phyloP scores from a whole-genome alignment of 2,888 invertebrate species.

The Patella ulyssiponensis region DNA sequence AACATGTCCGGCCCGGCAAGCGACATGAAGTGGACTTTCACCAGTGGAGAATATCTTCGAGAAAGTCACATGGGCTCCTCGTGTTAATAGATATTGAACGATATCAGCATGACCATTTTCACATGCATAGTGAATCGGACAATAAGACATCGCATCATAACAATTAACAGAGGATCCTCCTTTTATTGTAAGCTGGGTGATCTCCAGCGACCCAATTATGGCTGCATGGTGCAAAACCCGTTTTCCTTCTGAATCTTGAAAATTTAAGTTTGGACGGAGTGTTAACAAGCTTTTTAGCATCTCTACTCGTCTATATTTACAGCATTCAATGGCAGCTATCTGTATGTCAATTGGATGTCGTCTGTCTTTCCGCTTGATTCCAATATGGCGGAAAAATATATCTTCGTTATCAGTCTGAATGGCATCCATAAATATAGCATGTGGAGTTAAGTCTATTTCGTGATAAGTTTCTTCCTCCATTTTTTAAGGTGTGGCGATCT shows the following conservation, averaged over 20 bases:
- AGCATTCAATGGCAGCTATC: neutral
- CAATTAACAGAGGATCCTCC: slow-evolving; percentile 38
- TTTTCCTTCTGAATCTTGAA: neutral
- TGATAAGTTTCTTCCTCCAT: neutral
- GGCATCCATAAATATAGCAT: neutral
- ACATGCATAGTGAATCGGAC: slow-evolving; percentile 42
- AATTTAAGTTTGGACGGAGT: neutral
- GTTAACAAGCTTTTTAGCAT: neutral
- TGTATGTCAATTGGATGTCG: neutral
- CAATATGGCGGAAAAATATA: neutral
- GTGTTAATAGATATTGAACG: slow-evolving; percentile 32
- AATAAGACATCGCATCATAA: slow-evolving; percentile 40
- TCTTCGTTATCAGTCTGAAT: neutral
- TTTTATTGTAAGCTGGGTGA: slow-evolving; percentile 38
- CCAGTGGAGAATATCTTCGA: slow-evolving; percentile 20
- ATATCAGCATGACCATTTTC: slow-evolving; percentile 42
- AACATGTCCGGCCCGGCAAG: slow-evolving; percentile 40
- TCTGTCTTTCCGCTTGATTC: neutral
- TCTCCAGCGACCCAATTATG: slow-evolving; percentile 43
- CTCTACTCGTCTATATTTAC: neutral
- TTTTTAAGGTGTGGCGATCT: no score
- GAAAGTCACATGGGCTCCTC: slow-evolving; percentile 41
- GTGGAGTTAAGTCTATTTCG: neutral
- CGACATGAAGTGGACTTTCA: slow-evolving; percentile 42
- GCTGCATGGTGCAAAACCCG: slow-evolving; percentile 49